A percentile compares a stretch with the other conserved stretches of the same genome.
These are phyloP conservation scores for Crocidura indochinensis DNA, from an alignment of 2,797 vertebrate species.

Conservation along the genomic window DNA sequence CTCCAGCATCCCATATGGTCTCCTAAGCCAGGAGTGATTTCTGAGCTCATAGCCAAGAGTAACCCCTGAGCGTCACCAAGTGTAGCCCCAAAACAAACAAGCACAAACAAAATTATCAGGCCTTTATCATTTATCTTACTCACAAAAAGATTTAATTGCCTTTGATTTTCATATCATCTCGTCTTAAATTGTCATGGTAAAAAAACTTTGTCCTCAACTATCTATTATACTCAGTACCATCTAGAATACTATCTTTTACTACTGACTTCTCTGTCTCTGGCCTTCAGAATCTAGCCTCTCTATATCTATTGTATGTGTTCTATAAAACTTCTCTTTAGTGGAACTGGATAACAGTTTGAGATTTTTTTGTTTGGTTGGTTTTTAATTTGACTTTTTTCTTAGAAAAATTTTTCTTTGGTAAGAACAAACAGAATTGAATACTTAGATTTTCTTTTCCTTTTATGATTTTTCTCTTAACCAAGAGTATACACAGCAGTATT, in stretches of 20 bases:
- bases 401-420: background rate
- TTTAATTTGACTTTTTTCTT: background rate
- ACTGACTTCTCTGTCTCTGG: background rate
- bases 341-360: background rate
- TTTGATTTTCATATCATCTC: background rate
- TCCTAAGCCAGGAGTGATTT: too few relatives aligned
- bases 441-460: slow-evolving; percentile 33
- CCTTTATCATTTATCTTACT: too few relatives aligned
- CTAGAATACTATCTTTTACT: background rate
- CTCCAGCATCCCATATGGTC: too few relatives aligned
- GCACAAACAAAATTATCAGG: too few relatives aligned
- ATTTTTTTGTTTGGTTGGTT: background rate
- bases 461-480: too few relatives aligned
- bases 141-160: background rate
- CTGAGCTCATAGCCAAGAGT: too few relatives aligned
- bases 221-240: background rate
- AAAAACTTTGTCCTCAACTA: background rate
- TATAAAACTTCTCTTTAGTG: slow-evolving; percentile 10
- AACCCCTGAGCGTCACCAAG: too few relatives aligned
- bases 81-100: too few relatives aligned
- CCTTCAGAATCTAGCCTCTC: background rate
- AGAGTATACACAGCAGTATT: too few relatives aligned
- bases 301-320: background rate
- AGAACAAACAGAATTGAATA: slow-evolving; percentile 27
- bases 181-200: slow-evolving; percentile 14